Base-by-base conservation (phyloP, 2,797 vertebrate species). In the Myotis planiceps region DNA sequence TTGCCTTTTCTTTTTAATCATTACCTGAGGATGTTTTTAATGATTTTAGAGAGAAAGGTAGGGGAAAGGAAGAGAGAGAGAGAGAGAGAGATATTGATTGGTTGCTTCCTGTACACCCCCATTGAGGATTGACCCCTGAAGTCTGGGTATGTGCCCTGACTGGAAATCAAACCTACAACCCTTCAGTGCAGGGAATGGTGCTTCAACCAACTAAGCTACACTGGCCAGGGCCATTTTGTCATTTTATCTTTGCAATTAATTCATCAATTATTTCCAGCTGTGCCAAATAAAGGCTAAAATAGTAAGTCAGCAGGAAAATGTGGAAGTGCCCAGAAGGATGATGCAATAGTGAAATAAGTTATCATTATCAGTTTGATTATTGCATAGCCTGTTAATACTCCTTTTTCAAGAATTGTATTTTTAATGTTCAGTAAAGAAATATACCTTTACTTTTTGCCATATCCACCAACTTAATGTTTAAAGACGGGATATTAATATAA, bases 251-350 rank as follows among this genome's bases (percentile, higher is more conserved):
- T 45, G 45, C 10, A 84, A 55, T 83, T 51, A 69, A 45, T 69
- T 90, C 12, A 68, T 92, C 13, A 34, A 34, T 32, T 88, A 74
- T 94, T 84, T 69, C 21, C 34, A 87, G 10, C 16, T 63, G 29
- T 91, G 21, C 45, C 72, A 87, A 83, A 58, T 42, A 93, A 83
- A 85, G 47, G 66, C n/a, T 76, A 82, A 92, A 87, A 63, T 68
- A 72, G 32, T 81, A 80, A 74, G 53, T 9, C 23, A 90, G 68
- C 63, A 81, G 21, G 47, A 88, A 69, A 66, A 58, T 53, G 53
- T 69, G 42, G 27, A 93, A 60, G 12, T 88, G 4, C 27, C 69
- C 39, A 23, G 81, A 63, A 79, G 9, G 21, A 60, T 69, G 16
- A 45, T 60, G 10, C 19, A 55, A 6, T 63, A 60, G 25, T 92